Conservation (phyloP, 2,113 vertebrate species). For the Ictalurus furcatus region DNA sequence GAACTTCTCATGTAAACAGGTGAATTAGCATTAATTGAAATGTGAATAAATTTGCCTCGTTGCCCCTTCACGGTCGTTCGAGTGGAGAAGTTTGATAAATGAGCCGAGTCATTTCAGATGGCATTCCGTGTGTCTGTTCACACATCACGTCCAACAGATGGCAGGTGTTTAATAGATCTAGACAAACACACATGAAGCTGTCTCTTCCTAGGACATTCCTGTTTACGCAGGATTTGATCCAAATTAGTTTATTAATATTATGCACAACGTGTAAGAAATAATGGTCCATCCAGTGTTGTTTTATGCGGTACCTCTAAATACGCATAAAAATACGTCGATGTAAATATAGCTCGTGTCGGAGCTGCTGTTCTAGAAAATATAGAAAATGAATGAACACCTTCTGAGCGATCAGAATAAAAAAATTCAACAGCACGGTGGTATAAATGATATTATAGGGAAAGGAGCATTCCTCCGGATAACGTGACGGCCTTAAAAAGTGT, state of each 20-base stretch:
- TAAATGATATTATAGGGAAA: neutral
- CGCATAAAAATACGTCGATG: too few species aligned
- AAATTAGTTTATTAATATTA: neutral
- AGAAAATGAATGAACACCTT: neutral
- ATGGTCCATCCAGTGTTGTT: neutral
- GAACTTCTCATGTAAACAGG: neutral
- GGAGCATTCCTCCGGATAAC: neutral
- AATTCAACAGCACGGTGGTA: neutral
- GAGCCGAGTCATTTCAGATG: constrained; percentile 11
- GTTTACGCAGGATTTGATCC: neutral
- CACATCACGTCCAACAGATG: constrained; percentile 10
- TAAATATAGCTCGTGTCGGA: neutral
- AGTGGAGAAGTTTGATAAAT: constrained; percentile 22
- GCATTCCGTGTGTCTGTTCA: neutral
- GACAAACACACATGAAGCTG: constrained; percentile 19
- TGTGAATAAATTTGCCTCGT: neutral
- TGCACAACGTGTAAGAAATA: neutral
- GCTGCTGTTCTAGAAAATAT: neutral
- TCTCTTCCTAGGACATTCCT: constrained; percentile 68
- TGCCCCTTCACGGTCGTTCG: constrained; percentile 11
- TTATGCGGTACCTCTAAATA: too few species aligned
- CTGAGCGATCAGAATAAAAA: neutral
- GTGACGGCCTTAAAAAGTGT: neutral
- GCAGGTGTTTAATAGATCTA: constrained; percentile 21
- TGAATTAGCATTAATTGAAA: neutral